These are phyloP conservation scores for Dendropsophus ebraccatus DNA, from an alignment of 2,113 vertebrate species.

Conservation along the genomic window DNA sequence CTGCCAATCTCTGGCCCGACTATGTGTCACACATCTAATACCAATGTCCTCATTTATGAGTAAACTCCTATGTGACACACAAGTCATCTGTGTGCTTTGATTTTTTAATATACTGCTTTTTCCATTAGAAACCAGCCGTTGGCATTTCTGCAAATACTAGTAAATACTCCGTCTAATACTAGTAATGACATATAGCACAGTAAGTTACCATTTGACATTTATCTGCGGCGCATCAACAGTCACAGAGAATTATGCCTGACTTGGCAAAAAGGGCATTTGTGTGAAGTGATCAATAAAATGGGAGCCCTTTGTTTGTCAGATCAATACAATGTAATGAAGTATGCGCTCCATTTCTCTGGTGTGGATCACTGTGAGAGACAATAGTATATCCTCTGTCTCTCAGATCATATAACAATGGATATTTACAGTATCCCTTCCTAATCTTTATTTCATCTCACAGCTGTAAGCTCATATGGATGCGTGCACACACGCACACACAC, in stretches of 20 bases:
- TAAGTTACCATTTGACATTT: slow-evolving; percentile 45
- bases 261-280: slow-evolving; percentile 64
- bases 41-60: background rate
- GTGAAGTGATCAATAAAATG: slow-evolving; percentile 75
- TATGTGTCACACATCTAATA: background rate
- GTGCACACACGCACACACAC: too few species aligned
- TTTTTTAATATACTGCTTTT: background rate
- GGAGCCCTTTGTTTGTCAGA: slow-evolving; percentile 80
- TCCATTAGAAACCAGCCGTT: background rate
- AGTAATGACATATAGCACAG: slow-evolving; percentile 19
- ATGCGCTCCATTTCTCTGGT: slow-evolving; percentile 72
- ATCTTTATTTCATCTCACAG: slow-evolving; percentile 13
- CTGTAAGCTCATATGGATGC: background rate
- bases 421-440: slow-evolving; percentile 18
- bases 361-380: slow-evolving; percentile 66
- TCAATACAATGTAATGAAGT: slow-evolving; percentile 86
- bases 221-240: slow-evolving; percentile 26
- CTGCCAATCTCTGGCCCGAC: background rate
- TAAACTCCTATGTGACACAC: background rate
- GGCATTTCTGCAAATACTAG: slow-evolving; percentile 26
- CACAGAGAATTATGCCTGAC: slow-evolving; percentile 44
- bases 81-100: background rate
- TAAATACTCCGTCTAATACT: slow-evolving; percentile 32
- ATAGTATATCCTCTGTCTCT: slow-evolving; percentile 62
- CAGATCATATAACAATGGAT: slow-evolving; percentile 37